Base-by-base conservation (phyloP, 2,888 invertebrate species). In the Falcaria lacertinaria region DNA sequence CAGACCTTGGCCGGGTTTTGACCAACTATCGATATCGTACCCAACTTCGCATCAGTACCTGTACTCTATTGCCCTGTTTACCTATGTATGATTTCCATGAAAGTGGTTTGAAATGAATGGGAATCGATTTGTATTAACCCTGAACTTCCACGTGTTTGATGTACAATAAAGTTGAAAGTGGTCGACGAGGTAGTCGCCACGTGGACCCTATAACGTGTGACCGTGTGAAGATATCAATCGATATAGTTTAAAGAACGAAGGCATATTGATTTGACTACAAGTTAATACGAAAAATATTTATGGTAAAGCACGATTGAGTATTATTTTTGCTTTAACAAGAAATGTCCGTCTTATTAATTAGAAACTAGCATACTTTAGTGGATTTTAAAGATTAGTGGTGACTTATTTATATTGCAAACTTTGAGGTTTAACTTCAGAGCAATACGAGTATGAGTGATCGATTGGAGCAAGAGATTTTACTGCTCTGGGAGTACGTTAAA, bases 401-500 rank as follows among this genome's bases (percentile, higher is more conserved):
- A n/a, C n/a, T n/a, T n/a, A n/a, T n/a, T n/a, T n/a, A n/a, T n/a
- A n/a, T n/a, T n/a, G n/a, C n/a, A n/a, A n/a, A n/a, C n/a, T n/a
- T n/a, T n/a, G n/a, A n/a, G n/a, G n/a, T n/a, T n/a, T n/a, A n/a
- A n/a, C n/a, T n/a, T n/a, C n/a, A n/a, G n/a, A n/a, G n/a, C n/a
- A n/a, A n/a, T n/a, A n/a, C n/a, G n/a, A n/a, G n/a, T n/a, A 84
- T 81, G 80, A 76, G 73, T 58, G 67, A 69, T 41, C 65, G 55
- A 46, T 60, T 87, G 47, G 79, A 83, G 54, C 78, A 83, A 37
- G 89, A 89, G 54, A 82, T 89, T 42, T 69, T 72, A 45, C 49
- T 86, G 49, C 88, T 89, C 61, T 88, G 89, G 88, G 88, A 89
- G 60, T 89, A 88, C 50, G 78, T 89, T 1, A 88, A 87, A 64